Base-by-base conservation (phyloP, 2,888 invertebrate genomes). In the Drosophila setosimentum region DNA sequence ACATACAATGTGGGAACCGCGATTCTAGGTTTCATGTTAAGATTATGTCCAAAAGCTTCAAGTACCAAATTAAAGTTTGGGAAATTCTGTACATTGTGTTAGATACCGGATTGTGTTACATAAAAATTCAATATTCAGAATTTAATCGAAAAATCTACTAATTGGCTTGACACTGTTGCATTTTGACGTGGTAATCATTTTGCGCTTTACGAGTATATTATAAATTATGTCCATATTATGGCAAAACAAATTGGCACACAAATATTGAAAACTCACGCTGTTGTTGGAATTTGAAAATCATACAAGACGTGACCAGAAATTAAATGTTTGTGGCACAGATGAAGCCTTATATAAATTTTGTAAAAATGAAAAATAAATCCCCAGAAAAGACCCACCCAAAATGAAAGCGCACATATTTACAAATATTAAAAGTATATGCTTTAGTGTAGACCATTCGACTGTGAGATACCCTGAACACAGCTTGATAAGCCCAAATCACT, bases 301-400 rank as follows among this genome's bases (percentile, higher is more conserved):
- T 76, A 82, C 77, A 78, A 79, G 73, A 89, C 89, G 87, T 87
- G 87, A 89, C 85, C 73, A 89, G 87, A 87, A 89, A 87, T 87
- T 83, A 87, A 87, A 87, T 71, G 48, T 68, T 13, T 69, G 61
- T 67, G 67, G 57, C 65, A 74, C 66, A 79, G 75, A 74, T 74
- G 61, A 68, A 80, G 78, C 72, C 76, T 73, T 74, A 82, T 68
- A 76, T 77, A 84, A 84, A 77, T 84, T 78, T 71, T 67, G 80
- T 76, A 78, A 80, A 80, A 88, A 87, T 75, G 79, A 81, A 84
- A 86, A 73, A 87, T 73, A 89, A 82, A 87, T 81, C 79, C 87
- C 61, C 57, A 42, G 59, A 54, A 79, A 87, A 81, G 58, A 75
- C 62, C 79, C 70, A 64, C 64, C 27, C 63, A 55, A 69, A 79